Conservation (phyloP, 2,888 invertebrate species). For the Hyles lineata region DNA sequence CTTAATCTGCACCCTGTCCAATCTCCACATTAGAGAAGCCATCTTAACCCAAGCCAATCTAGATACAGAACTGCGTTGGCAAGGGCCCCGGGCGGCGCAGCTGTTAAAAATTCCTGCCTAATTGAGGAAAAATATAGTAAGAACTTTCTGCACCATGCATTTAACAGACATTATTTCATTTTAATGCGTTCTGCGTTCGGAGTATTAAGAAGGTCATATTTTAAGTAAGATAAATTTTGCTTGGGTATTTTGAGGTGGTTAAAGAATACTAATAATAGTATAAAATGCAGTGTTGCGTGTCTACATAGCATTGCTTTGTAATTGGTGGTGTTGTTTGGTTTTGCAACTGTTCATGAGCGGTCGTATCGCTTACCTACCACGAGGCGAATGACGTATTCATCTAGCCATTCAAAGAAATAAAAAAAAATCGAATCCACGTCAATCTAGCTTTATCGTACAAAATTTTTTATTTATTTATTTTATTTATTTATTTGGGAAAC, state of each 20-base stretch:
- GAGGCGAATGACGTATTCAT: too few species aligned
- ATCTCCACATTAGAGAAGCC: constrained; percentile 32
- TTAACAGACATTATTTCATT: constrained; percentile 37
- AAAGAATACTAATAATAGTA: neutral
- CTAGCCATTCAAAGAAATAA: too few species aligned
- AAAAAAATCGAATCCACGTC: too few species aligned
- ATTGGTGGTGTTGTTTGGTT: too few species aligned
- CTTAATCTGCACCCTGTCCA: neutral
- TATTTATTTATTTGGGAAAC: too few species aligned
- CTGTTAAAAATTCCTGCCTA: constrained; percentile 41
- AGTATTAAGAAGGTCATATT: constrained; percentile 5
- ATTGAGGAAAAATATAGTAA: constrained; percentile 48
- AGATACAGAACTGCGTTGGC: constrained; percentile 44
- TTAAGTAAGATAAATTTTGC: neutral
- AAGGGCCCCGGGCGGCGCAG: constrained; percentile 43
- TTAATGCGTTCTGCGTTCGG: constrained; percentile 24
- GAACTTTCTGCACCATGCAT: constrained; percentile 36
- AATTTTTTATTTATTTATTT: too few species aligned
- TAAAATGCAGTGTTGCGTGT: neutral
- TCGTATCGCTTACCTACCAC: too few species aligned
- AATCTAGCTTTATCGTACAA: too few species aligned
- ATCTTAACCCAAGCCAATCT: constrained; percentile 35
- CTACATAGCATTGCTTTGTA: too few species aligned
- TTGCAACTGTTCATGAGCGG: too few species aligned
- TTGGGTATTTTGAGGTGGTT: neutral